phyloP scores from a whole-genome alignment of 2,113 vertebrate genomes.

The human (Homo sapiens) region DNA sequence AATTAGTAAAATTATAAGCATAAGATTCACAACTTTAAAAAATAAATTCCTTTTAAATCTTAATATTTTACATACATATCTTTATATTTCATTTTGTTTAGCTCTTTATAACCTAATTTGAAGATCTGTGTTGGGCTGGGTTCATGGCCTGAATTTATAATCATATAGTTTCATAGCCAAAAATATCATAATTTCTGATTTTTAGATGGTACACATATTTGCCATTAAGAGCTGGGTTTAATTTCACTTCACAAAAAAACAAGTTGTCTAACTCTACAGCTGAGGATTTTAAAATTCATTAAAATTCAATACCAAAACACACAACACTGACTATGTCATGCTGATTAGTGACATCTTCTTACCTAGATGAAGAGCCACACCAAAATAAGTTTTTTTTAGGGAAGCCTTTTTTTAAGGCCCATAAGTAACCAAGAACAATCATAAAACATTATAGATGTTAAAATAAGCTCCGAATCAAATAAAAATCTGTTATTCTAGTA shows the following conservation, averaged over 20 bases:
- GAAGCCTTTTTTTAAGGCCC: not conserved
- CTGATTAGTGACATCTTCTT: not conserved
- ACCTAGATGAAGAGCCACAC: not conserved
- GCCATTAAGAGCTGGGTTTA: not conserved
- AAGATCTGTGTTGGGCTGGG: not conserved
- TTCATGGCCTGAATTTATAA: not conserved
- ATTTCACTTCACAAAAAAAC: not conserved
- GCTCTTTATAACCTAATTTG: conserved; percentile 36
- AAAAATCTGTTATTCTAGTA: not conserved
- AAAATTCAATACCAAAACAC: not conserved
- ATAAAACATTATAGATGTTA: not conserved
- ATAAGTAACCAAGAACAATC: not conserved
- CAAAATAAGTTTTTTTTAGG: not conserved
- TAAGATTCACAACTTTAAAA: not conserved
- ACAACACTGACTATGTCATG: not conserved
- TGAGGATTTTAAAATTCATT: conserved; percentile 32
- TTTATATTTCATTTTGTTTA: conserved; percentile 10
- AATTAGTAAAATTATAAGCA: not conserved
- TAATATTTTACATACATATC: not conserved
- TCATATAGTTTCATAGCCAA: conserved; percentile 24
- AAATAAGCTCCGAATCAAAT: not conserved
- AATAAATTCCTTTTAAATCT: conserved; percentile 15
- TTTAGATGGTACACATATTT: not conserved
- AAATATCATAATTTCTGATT: conserved; percentile 1
- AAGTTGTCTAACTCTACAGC: not conserved